phyloP scores from a whole-genome alignment of 2,797 vertebrate genomes.

The Clarias platycephalus region DNA sequence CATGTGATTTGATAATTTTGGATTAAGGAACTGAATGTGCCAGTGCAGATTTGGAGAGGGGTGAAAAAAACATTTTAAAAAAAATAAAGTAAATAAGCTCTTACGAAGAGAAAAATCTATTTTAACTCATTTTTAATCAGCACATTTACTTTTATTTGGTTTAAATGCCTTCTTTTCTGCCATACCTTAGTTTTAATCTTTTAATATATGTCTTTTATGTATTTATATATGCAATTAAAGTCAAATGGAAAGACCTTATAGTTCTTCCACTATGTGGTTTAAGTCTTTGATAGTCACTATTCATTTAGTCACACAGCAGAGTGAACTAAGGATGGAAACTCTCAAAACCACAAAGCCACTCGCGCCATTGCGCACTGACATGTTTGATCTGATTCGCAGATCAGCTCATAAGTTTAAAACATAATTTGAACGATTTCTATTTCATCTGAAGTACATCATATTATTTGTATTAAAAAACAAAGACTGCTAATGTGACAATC shows the following conservation, averaged over 20 bases:
- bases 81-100: neutral
- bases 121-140: neutral
- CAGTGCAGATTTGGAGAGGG: neutral
- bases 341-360: conserved; percentile 54
- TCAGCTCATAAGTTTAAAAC: conserved; percentile 14
- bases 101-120: neutral
- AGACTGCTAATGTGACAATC: neutral
- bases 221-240: neutral
- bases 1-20: conserved; percentile 19
- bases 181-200: neutral
- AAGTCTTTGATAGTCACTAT: conserved; percentile 41
- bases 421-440: neutral
- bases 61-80: neutral
- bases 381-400: conserved; percentile 45
- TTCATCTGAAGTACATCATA: neutral
- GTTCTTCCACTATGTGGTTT: conserved; percentile 48
- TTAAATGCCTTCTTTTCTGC: neutral
- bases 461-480: neutral
- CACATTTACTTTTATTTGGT: neutral
- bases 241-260: conserved; percentile 42
- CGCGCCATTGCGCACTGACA: conserved; percentile 40
- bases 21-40: conserved; percentile 28
- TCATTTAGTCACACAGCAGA: conserved; percentile 38
- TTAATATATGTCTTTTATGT: neutral
- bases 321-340: conserved; percentile 53